Conservation (phyloP, 2,797 vertebrate genomes). For the Corythornis leucogaster region DNA sequence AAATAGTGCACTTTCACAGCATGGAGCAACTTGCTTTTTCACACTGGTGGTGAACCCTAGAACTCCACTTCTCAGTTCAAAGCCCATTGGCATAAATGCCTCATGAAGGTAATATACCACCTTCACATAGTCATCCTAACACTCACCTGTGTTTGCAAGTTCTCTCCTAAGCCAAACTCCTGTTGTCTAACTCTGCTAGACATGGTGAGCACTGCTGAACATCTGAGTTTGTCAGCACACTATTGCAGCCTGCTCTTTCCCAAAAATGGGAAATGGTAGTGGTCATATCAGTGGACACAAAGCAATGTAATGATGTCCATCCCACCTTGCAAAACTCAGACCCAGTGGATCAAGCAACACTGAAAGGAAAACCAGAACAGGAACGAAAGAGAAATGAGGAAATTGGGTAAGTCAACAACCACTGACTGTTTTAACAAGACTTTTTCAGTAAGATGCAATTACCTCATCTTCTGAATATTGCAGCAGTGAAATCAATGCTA, state of each 20-base stretch:
- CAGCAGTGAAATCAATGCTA: conserved; percentile 77
- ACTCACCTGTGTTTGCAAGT: neutral
- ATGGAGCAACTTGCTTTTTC: neutral
- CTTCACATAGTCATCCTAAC: neutral
- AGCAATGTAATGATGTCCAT: neutral
- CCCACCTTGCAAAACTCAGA: neutral
- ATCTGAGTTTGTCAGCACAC: neutral
- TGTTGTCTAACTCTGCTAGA: neutral
- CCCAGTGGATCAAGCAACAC: rapidly evolving
- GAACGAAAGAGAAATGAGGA: conserved; percentile 8
- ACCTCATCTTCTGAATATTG: conserved; percentile 74
- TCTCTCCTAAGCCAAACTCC: neutral
- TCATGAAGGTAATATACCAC: neutral
- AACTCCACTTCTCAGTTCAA: neutral
- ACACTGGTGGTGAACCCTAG: neutral
- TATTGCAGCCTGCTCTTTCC: neutral
- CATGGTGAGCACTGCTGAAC: neutral
- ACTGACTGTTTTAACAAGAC: conserved; percentile 66
- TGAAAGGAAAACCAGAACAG: neutral
- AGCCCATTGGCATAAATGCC: neutral
- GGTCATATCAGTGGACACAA: neutral
- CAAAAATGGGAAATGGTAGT: neutral
- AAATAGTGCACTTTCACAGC: neutral
- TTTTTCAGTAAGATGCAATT: conserved; percentile 75
- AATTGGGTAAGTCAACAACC: neutral